Base-by-base conservation (phyloP, 2,797 vertebrate genomes). In the Acanthurus leucopareius region DNA sequence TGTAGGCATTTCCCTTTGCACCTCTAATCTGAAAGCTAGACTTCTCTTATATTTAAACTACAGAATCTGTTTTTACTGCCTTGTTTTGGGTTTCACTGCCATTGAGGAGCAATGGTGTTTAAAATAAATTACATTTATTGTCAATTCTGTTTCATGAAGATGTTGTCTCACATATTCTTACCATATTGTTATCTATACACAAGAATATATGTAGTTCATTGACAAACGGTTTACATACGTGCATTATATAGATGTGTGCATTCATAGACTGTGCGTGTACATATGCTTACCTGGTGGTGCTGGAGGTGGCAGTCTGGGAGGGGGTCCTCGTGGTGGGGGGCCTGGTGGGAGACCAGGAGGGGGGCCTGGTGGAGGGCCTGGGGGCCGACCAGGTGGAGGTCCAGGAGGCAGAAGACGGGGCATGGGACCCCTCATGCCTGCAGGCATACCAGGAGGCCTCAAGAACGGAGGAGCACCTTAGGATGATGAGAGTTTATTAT, bases 311-410 rank as follows among this genome's bases (percentile, higher is more conserved):
- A 98, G 90, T 69, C 97, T 95, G 83, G 97, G 98, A 69, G 98
- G 98, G 0, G 98, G 97, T 22, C 97, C 98, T 73, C 97, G 94
- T 20, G 98, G 97, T 68, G 97, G 98, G n/a, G 98, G 97, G 19
- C 97, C 97, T 8, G 98, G 98, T 11, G 98, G 97, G 3, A 98
- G 94, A 66, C 97, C 97, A 13, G 98, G 97, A n/a, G 98, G 98
- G 0, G 98, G 98, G 0, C 98, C 97, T 0, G 98, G 98, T 0
- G 98, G 98, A 60, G 98, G 95, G 7, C 97, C 95, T 0, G 96
- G 96, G 5, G 66, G 98, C 76, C 97, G 95, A 22, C 97, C 98
- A 1, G 97, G 97, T 0, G 98, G 97, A 20, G 98, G 98, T 2
- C 98, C 98, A 0, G 98, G 98, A 35, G 98, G 97, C 42, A 99